Conservation (phyloP, 2,797 vertebrate species). For the Fistularia commersonii region DNA sequence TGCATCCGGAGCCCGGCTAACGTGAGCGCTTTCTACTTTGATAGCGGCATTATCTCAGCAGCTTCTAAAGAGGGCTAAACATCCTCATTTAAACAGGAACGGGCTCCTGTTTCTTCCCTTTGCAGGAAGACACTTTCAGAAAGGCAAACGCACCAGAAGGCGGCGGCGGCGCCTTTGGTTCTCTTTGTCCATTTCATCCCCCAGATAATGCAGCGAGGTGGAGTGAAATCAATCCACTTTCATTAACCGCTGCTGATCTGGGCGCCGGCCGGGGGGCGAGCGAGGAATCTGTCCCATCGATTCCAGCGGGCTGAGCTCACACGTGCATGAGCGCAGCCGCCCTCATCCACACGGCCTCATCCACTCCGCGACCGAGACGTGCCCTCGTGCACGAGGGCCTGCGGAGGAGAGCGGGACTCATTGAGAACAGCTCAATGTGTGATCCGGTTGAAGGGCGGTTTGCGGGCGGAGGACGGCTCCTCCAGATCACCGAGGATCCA, state of each 20-base stretch:
- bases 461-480: conserved; percentile 36
- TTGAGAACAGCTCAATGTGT: conserved; percentile 56
- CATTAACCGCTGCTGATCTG: conserved; percentile 67
- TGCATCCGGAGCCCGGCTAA: too few species aligned
- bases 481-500: conserved; percentile 58
- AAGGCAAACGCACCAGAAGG: conserved; percentile 37
- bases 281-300: conserved; percentile 38
- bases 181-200: conserved; percentile 43
- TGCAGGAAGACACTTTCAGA: conserved; percentile 20
- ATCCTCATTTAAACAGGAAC: too few species aligned
- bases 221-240: conserved; percentile 70
- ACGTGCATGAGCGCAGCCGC: conserved; percentile 29
- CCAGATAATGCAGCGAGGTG: conserved; percentile 41
- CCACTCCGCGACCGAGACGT: conserved; percentile 32
- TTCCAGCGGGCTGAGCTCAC: conserved; percentile 41
- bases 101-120: not conserved
- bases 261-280: conserved; percentile 15
- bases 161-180: conserved; percentile 39
- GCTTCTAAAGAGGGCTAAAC: too few species aligned
- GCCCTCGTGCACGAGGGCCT: conserved; percentile 22
- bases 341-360: conserved; percentile 38
- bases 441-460: conserved; percentile 57
- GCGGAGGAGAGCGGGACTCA: conserved; percentile 44
- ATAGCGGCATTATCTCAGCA: too few species aligned
- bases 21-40: too few species aligned